Evolutionary conservation across 2,113 vertebrate genomes (phyloP).

Genomic region (Crypturellus undulatus): DNA sequence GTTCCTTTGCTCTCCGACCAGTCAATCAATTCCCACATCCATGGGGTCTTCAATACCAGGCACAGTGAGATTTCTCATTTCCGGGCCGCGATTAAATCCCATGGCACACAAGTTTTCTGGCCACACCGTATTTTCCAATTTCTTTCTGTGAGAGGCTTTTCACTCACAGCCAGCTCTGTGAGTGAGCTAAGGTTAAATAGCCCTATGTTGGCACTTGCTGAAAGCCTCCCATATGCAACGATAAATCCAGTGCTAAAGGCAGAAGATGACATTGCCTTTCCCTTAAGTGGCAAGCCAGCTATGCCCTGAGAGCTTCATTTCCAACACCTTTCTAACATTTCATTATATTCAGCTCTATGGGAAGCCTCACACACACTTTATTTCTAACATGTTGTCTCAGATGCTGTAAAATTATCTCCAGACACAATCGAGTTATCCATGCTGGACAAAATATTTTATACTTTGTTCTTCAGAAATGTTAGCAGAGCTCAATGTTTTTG

Average conservation of each 20-base stretch:
- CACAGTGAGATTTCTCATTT: conserved; percentile 25
- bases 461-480: neutral
- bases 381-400: neutral
- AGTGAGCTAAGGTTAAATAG: neutral
- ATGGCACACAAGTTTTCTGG: conserved; percentile 28
- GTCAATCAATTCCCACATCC: conserved; percentile 37
- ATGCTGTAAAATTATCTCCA: neutral
- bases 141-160: neutral
- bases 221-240: neutral
- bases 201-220: neutral
- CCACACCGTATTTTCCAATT: conserved; percentile 47
- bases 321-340: neutral
- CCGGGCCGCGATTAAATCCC: conserved; percentile 5
- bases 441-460: neutral
- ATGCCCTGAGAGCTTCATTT: neutral
- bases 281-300: neutral
- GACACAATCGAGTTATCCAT: neutral
- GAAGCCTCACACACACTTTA: neutral
- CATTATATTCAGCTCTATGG: neutral
- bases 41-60: conserved; percentile 16
- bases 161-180: neutral
- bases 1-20: conserved; percentile 16
- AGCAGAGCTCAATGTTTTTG: neutral
- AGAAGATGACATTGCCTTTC: neutral
- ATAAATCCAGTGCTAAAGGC: neutral